Evolutionary conservation across 2,797 vertebrate species (phyloP).

Genomic region (Gila robusta): DNA sequence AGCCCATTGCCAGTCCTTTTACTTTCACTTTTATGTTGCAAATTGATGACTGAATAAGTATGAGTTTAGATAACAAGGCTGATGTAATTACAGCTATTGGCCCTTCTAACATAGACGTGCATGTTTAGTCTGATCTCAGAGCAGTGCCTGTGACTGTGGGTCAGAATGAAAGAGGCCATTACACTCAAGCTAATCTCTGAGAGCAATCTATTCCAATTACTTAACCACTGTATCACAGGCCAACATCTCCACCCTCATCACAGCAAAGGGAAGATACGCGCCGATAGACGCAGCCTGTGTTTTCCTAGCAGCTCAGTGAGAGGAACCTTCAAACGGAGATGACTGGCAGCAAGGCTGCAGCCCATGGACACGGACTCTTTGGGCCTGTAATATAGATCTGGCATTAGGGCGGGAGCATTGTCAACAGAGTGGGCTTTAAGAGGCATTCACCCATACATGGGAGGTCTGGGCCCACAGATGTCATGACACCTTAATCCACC

Average conservation of each 20-base stretch:
- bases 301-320: constrained; percentile 26
- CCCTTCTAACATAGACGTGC: constrained; percentile 16
- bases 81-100: constrained; percentile 49
- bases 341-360: constrained; percentile 45
- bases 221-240: constrained; percentile 57
- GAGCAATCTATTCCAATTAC: constrained; percentile 65
- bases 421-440: constrained; percentile 61
- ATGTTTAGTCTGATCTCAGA: constrained; percentile 39
- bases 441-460: constrained; percentile 70
- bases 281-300: constrained; percentile 45
- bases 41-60: constrained; percentile 49
- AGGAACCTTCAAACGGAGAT: constrained; percentile 46
- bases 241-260: constrained; percentile 54
- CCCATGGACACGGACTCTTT: constrained; percentile 41
- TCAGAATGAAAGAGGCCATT: constrained; percentile 56
- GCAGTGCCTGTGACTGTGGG: constrained; percentile 47
- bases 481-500: constrained; percentile 79
- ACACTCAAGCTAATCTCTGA: constrained; percentile 56
- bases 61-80: constrained; percentile 54
- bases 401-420: constrained; percentile 54
- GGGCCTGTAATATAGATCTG: constrained; percentile 54
- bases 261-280: constrained; percentile 41
- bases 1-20: constrained; percentile 29
- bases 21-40: constrained; percentile 46
- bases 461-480: constrained; percentile 73